Base-by-base conservation (phyloP, 1,140 invertebrate genomes). In the Aculops lycopersici region DNA sequence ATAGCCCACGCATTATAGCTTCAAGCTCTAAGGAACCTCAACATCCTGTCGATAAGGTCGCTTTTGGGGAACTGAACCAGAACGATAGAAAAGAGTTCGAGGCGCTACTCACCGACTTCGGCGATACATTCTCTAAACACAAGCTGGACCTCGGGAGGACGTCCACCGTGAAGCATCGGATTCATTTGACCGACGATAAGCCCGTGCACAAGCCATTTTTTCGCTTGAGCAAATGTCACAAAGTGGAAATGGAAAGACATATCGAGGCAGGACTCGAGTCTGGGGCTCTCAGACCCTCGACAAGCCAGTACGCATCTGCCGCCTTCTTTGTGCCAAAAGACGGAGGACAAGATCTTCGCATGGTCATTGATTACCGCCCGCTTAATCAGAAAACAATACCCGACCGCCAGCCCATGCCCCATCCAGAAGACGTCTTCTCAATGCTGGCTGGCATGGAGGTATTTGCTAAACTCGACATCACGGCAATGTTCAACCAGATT, bases 301-400 rank as follows among this genome's bases (percentile, higher is more conserved):
- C 40, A 17, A 41, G n/a, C 1, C 50, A 55, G 3, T 65, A 54
- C 46, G 49, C 55, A 1, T 55, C 54, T 24, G 60, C 61, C 0
- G 49, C 59, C 2, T 46, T 64, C 0, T 41, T 64, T n/a, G 53
- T 55, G 1, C 40, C 43, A 35, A 67, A 67, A 43, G 57, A 55
- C 38, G 49, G 64, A 51, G 24, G 8, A 8, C 50, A 57, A 24
- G 41, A 50, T 36, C 24, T 50, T 17, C 45, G 56, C 43, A 45
- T 62, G 45, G 60, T 54, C 44, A 44, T 64, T 0, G 59, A 66
- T 46, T 66, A 55, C 45, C 21, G 61, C 19, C 20, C 39, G 15
- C 38, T 66, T 14, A 48, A 48, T 37, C 17, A 38, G n/a, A 19
- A 40, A 37, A 48, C 38, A 12, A 21, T 41, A 4, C 43, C 40